Conservation (phyloP, 2,113 vertebrate species). For the Channa argus region DNA sequence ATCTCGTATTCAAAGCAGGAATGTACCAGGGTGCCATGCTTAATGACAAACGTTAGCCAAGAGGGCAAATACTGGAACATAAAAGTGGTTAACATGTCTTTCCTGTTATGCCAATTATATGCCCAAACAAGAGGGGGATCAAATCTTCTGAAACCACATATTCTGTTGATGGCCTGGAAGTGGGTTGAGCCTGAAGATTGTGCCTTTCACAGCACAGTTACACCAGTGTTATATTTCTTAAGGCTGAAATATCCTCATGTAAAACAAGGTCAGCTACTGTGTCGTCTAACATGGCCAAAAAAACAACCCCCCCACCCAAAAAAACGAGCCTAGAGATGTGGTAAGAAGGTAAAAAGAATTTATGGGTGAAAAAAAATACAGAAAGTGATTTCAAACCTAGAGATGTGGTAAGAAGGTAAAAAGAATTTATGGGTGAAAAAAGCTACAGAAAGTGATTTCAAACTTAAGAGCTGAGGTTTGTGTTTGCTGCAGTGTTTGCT, state of each 20-base stretch:
- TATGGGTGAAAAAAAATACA: not conserved
- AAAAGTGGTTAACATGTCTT: conserved; percentile 11
- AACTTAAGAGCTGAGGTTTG: not conserved
- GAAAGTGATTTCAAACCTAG: not conserved
- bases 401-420: not conserved
- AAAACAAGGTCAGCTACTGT: conserved; percentile 39
- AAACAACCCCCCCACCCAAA: not conserved
- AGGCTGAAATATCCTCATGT: conserved; percentile 28
- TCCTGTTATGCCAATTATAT: not conserved
- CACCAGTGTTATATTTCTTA: conserved; percentile 15
- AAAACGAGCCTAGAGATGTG: not conserved
- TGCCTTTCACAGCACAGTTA: conserved; percentile 10
- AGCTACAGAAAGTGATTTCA: not conserved
- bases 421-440: not conserved
- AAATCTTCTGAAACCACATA: conserved; percentile 40
- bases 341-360: not conserved
- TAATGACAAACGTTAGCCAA: conserved; percentile 42
- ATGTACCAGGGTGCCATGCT: conserved; percentile 39
- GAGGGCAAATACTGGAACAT: conserved; percentile 6
- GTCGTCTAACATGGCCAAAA: not conserved
- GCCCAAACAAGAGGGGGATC: not conserved
- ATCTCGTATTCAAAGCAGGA: conserved; percentile 42
- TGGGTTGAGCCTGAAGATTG: conserved; percentile 4
- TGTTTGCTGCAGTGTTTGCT: not conserved
- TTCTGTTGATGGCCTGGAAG: conserved; percentile 35